Conservation (phyloP, 2,888 invertebrate species). For the Dryobota labecula region DNA sequence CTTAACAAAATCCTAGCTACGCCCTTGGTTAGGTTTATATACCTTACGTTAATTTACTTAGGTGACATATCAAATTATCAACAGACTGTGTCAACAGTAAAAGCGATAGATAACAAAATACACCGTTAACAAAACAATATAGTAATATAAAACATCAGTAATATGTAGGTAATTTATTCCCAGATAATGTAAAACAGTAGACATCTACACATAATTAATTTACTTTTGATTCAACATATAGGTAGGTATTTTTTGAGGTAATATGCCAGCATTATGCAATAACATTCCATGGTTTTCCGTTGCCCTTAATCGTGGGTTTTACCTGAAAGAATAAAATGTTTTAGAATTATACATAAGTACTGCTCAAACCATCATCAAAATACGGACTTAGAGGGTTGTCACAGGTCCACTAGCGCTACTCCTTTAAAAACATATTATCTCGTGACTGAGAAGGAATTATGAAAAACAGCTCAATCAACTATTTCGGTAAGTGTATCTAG, state of each 20-base stretch:
- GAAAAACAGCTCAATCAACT: too few species aligned
- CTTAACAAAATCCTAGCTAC: too few species aligned
- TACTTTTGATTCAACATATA: background rate
- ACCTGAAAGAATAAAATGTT: constrained; percentile 82
- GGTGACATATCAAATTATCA: constrained; percentile 9
- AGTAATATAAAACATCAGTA: constrained; percentile 1
- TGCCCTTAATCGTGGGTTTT: constrained; percentile 87
- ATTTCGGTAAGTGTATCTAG: too few species aligned
- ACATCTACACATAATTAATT: background rate
- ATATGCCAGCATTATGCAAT: constrained; percentile 74
- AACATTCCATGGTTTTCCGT: constrained; percentile 92
- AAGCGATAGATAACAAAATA: constrained; percentile 27
- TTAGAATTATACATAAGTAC: background rate
- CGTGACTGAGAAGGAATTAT: too few species aligned
- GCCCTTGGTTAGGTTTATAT: background rate
- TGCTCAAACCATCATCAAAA: background rate
- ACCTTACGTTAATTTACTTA: background rate
- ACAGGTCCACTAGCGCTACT: too few species aligned
- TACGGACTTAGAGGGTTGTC: too few species aligned
- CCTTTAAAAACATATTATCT: too few species aligned
- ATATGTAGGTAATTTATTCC: background rate
- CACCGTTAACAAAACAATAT: constrained; percentile 6
- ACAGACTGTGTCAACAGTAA: too few species aligned
- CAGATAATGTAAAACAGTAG: background rate
- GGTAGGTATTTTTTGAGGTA: background rate